Evolutionary conservation across 2,797 vertebrate genomes (phyloP).

Genomic region (Gallinago solitaria): DNA sequence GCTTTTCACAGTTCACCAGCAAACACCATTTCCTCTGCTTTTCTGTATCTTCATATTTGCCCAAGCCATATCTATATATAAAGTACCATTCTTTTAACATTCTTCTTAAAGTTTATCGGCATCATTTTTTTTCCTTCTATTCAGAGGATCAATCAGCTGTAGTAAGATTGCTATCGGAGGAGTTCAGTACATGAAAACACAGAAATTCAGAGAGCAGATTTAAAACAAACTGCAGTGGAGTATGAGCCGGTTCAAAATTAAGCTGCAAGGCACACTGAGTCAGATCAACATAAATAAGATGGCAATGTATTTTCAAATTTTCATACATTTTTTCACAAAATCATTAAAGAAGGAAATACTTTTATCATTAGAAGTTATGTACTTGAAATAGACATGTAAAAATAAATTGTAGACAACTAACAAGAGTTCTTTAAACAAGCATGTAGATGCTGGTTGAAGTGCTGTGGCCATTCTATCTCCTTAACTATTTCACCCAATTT

Average conservation of each 20-base stretch:
- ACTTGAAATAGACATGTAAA: neutral
- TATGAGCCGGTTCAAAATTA: neutral
- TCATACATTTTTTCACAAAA: neutral
- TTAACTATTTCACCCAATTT: neutral
- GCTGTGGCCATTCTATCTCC: neutral
- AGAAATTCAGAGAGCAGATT: neutral
- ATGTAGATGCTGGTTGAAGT: neutral
- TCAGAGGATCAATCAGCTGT: neutral
- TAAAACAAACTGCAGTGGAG: neutral
- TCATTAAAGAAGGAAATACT: neutral
- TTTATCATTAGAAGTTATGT: neutral
- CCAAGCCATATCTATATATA: neutral
- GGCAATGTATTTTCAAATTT: neutral
- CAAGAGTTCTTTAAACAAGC: neutral
- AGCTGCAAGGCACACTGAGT: neutral
- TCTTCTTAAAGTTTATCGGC: neutral
- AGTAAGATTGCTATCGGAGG: neutral
- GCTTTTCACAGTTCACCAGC: neutral
- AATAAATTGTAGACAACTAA: neutral
- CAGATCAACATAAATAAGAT: neutral
- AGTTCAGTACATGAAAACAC: neutral
- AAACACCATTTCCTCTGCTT: neutral
- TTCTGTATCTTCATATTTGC: neutral
- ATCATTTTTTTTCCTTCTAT: neutral
- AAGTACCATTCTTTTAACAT: neutral